These are phyloP conservation scores for Littorina saxatilis DNA, from an alignment of 1,140 invertebrate species.

Conservation along the genomic window DNA sequence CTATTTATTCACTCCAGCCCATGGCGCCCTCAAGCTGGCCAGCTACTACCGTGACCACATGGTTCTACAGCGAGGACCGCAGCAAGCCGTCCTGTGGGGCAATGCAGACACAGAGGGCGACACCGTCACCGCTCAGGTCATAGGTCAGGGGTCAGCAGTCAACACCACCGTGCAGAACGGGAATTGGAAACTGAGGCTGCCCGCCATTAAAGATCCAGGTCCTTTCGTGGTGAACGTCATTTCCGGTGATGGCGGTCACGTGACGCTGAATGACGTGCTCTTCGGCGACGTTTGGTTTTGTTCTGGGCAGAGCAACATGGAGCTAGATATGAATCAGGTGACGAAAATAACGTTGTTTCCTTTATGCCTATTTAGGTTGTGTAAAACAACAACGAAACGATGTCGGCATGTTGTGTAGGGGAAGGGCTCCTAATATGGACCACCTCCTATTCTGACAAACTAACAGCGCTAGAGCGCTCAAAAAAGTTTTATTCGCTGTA, in stretches of 20 bases:
- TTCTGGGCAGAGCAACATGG: constrained; percentile 73
- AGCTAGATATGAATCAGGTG: constrained; percentile 48
- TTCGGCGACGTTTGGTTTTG: constrained; percentile 65
- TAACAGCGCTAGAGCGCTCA: too few species aligned
- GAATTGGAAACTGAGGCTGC: constrained; percentile 47
- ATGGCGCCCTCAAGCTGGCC: constrained; percentile 38
- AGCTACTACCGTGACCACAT: constrained; percentile 64
- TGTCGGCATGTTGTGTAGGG: too few species aligned
- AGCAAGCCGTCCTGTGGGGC: constrained; percentile 61
- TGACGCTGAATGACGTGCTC: constrained; percentile 48
- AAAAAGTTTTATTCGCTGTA: too few species aligned
- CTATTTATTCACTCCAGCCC: neutral
- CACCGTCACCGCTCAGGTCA: constrained; percentile 40
- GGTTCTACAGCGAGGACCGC: constrained; percentile 65
- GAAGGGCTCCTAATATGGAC: too few species aligned
- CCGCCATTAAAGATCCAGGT: constrained; percentile 43
- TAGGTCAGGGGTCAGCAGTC: constrained; percentile 9
- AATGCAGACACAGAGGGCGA: constrained; percentile 44
- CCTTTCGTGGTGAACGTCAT: constrained; percentile 40
- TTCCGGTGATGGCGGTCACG: constrained; percentile 34
- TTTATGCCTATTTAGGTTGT: too few species aligned
- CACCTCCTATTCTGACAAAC: too few species aligned
- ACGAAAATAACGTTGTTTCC: neutral
- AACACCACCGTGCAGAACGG: constrained; percentile 33
- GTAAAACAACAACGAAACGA: too few species aligned